Percentiles rank a stretch among this genome's conserved stretches.
phyloP scores from a whole-genome alignment of 2,797 vertebrate genomes.

The Leptatherina wallacei region DNA sequence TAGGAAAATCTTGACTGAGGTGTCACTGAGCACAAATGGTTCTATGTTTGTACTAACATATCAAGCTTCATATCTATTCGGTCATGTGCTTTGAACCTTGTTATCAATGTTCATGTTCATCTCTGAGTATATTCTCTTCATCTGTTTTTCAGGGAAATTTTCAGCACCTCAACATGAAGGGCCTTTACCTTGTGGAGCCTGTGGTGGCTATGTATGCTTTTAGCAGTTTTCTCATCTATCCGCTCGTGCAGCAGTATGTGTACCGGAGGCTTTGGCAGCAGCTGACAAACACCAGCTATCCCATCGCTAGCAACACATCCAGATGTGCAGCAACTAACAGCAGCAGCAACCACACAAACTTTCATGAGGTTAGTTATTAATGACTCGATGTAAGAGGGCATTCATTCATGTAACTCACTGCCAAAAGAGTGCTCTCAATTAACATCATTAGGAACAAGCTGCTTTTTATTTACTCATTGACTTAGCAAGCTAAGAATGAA shows the following conservation, averaged over 20 bases:
- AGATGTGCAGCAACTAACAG: constrained; percentile 73
- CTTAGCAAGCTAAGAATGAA: neutral
- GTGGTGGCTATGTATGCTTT: constrained; percentile 89
- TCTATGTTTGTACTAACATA: neutral
- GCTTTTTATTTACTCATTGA: neutral
- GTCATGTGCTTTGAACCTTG: neutral
- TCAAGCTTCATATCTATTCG: neutral
- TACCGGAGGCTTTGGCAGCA: constrained; percentile 90
- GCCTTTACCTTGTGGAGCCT: constrained; percentile 88
- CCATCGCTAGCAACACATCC: constrained; percentile 72
- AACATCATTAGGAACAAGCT: neutral
- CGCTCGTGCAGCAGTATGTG: constrained; percentile 90
- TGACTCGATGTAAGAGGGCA: neutral
- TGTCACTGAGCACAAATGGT: neutral
- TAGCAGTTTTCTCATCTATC: constrained; percentile 79
- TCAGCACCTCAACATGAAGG: constrained; percentile 81
- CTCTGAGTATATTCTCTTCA: neutral
- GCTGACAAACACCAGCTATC: constrained; percentile 85
- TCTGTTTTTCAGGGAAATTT: constrained; percentile 14
- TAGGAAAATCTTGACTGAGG: neutral
- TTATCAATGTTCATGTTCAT: neutral
- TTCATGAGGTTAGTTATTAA: constrained; percentile 65
- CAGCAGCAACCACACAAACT: constrained; percentile 68
- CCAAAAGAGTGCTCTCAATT: neutral
- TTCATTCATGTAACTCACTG: neutral